phyloP scores from a whole-genome alignment of 2,888 invertebrate genomes.

The Magallana nippona region DNA sequence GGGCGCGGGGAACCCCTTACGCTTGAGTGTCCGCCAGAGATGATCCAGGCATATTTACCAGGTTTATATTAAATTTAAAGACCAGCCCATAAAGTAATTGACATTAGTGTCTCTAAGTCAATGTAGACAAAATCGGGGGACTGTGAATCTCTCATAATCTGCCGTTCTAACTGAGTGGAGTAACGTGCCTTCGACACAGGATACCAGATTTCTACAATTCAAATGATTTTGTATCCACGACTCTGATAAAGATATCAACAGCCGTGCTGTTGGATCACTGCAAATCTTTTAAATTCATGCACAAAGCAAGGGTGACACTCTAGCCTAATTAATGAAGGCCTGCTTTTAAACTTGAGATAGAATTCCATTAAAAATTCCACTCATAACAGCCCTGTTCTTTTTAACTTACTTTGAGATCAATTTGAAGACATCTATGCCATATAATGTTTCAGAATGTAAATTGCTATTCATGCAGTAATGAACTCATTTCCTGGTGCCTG shows the following conservation, averaged over 20 bases:
- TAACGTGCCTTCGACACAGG: not conserved
- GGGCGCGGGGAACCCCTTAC: conserved; percentile 24
- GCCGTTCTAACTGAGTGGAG: conserved; percentile 13
- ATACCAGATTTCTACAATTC: conserved; percentile 13
- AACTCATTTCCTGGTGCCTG: not conserved
- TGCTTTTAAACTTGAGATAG: not conserved
- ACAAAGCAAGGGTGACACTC: conserved; percentile 35
- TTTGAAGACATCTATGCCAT: not conserved
- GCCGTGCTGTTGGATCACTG: not conserved
- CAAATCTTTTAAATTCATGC: conserved; percentile 15
- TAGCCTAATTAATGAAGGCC: conserved; percentile 24
- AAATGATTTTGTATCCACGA: conserved; percentile 23
- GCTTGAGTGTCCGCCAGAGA: conserved; percentile 22
- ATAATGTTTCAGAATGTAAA: not conserved
- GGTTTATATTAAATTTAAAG: conserved; percentile 35
- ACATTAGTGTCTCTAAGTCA: conserved; percentile 22
- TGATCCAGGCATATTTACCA: conserved; percentile 32
- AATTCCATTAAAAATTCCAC: not conserved
- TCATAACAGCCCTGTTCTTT: not conserved
- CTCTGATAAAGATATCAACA: conserved; percentile 32
- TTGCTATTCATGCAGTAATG: not conserved
- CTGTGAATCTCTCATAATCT: conserved; percentile 29
- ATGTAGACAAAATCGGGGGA: not conserved
- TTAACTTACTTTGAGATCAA: not conserved
- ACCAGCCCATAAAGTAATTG: conserved; percentile 28